phyloP scores from a whole-genome alignment of 2,113 vertebrate species.

The Equus quagga region DNA sequence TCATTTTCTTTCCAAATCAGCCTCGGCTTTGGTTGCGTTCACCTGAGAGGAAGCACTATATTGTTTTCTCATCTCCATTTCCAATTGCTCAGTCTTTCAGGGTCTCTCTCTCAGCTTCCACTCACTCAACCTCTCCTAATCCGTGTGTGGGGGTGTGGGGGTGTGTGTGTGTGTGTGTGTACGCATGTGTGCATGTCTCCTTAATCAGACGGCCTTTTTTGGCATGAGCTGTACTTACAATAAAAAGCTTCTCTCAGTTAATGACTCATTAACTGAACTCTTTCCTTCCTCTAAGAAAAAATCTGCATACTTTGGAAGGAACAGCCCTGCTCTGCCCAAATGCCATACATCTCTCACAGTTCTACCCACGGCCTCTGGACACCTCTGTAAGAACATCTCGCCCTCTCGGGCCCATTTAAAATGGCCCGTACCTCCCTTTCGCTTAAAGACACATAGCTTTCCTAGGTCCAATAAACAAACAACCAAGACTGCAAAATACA shows the following conservation, averaged over 20 bases:
- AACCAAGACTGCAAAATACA: conserved; percentile 1
- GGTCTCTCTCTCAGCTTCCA: background rate
- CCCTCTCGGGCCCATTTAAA: background rate
- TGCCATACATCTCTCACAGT: background rate
- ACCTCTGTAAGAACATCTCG: background rate
- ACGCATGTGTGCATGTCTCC: background rate
- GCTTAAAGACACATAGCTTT: background rate
- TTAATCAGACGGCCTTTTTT: background rate
- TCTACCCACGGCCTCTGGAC: background rate
- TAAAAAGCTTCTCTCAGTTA: background rate
- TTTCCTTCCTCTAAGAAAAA: background rate
- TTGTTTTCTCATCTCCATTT: background rate
- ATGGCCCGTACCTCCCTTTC: background rate
- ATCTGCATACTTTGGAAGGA: background rate
- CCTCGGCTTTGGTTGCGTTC: background rate
- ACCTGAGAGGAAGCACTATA: background rate
- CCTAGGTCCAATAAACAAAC: background rate
- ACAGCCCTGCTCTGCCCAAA: background rate
- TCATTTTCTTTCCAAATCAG: background rate
- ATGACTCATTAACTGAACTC: background rate
- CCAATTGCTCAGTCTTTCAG: background rate
- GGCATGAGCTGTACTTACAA: background rate
- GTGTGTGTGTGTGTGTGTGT: too few relatives aligned
- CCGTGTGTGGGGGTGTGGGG: too few relatives aligned
- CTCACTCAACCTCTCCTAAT: background rate